A percentile compares a stretch with the other conserved stretches of the same genome.
Conservation (phyloP, 2,888 invertebrate genomes). For the Drosophila setosimentum region DNA sequence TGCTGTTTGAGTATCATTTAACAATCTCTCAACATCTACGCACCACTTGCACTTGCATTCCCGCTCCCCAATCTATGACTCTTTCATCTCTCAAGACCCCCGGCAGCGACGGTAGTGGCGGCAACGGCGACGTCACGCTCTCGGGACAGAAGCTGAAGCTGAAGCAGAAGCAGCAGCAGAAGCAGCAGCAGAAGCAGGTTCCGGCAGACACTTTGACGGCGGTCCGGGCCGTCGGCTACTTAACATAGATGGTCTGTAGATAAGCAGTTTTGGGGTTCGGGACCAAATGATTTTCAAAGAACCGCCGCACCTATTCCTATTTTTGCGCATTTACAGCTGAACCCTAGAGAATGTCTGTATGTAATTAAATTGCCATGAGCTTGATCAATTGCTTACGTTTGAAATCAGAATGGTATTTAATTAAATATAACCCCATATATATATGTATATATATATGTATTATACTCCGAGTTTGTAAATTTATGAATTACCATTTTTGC, state of each 20-base stretch:
- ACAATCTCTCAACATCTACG: slow-evolving; percentile 75
- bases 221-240: slow-evolving; percentile 36
- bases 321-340: slow-evolving; percentile 28
- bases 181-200: slow-evolving; percentile 54
- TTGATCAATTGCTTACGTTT: slow-evolving; percentile 2
- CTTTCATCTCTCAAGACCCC: slow-evolving; percentile 41
- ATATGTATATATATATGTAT: not conserved
- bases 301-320: slow-evolving; percentile 21
- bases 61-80: slow-evolving; percentile 20
- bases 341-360: not conserved
- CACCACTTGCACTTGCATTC: slow-evolving; percentile 38
- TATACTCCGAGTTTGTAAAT: not conserved
- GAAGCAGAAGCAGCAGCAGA: slow-evolving; percentile 1
- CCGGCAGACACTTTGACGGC: slow-evolving; percentile 71
- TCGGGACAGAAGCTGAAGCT: slow-evolving; percentile 37
- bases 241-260: slow-evolving; percentile 64
- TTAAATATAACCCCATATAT: not conserved
- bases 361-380: not conserved
- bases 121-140: slow-evolving; percentile 37
- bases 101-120: slow-evolving; percentile 42
- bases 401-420: slow-evolving; percentile 1
- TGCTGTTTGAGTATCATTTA: slow-evolving; percentile 77
- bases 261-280: slow-evolving; percentile 48
- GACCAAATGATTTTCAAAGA: slow-evolving; percentile 53
- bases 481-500: slow-evolving; percentile 13